Percentiles rank a stretch among this genome's conserved stretches.
These are phyloP conservation scores for Cebus imitator DNA, from an alignment of 2,113 vertebrate species.

Conservation along the genomic window DNA sequence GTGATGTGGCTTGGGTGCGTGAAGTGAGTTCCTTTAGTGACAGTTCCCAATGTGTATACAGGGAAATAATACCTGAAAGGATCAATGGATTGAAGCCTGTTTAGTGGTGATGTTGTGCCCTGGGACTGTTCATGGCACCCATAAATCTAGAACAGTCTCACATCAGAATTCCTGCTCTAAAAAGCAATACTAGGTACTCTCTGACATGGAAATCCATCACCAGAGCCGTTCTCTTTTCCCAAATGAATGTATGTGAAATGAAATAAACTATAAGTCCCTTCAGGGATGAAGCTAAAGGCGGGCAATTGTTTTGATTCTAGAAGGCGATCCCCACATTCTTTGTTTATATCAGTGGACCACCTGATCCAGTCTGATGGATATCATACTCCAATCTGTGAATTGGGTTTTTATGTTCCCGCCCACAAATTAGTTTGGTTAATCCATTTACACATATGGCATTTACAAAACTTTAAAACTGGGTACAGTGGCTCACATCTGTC, in stretches of 20 bases:
- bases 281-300: conserved; percentile 43
- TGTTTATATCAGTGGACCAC: not conserved
- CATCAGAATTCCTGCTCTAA: conserved; percentile 70
- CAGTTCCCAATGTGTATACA: conserved; percentile 49
- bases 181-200: conserved; percentile 42
- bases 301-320: conserved; percentile 48
- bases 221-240: conserved; percentile 50
- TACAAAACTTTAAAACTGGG: not conserved
- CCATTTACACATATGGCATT: not conserved
- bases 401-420: conserved; percentile 30
- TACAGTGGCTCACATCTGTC: too few species aligned
- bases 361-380: not conserved
- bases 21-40: conserved; percentile 20
- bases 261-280: conserved; percentile 42
- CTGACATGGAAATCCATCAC: conserved; percentile 60
- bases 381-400: not conserved
- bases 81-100: conserved; percentile 61
- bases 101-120: conserved; percentile 50
- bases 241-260: conserved; percentile 48
- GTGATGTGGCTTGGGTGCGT: conserved; percentile 54
- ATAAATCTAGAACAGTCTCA: conserved; percentile 52
- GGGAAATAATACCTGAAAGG: conserved; percentile 65
- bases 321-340: conserved; percentile 36
- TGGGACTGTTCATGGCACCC: conserved; percentile 62
- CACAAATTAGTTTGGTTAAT: conserved; percentile 10